These are phyloP conservation scores for Oreochromis grahami DNA, from an alignment of 2,797 vertebrate species.

Conservation along the genomic window DNA sequence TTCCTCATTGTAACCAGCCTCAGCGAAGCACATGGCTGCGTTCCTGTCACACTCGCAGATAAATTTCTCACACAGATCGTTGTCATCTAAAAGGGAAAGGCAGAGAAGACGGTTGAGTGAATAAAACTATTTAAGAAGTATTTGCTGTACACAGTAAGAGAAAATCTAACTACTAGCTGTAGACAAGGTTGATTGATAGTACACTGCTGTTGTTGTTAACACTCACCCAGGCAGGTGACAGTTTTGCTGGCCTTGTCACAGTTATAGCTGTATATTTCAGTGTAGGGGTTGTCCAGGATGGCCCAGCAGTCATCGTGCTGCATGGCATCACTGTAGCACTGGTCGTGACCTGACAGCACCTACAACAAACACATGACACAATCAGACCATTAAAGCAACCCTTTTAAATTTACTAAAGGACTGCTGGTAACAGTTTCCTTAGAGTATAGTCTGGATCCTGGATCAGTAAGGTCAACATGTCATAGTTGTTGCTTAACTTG, in stretches of 20 bases:
- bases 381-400: neutral
- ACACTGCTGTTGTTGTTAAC: neutral
- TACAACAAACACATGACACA: neutral
- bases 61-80: constrained; percentile 64
- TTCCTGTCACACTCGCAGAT: constrained; percentile 83
- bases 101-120: neutral
- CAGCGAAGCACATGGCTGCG: constrained; percentile 78
- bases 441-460: neutral
- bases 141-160: neutral
- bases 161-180: neutral
- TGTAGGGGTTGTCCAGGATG: constrained; percentile 59
- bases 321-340: constrained; percentile 47
- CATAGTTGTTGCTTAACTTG: neutral
- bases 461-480: neutral
- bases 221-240: constrained; percentile 50
- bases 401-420: neutral
- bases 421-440: neutral
- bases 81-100: constrained; percentile 43
- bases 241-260: constrained; percentile 31
- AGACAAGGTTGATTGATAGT: neutral
- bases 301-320: constrained; percentile 36
- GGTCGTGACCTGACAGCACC: constrained; percentile 59
- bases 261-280: constrained; percentile 34
- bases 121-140: neutral
- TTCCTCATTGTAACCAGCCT: constrained; percentile 47